Evolutionary conservation across 2,797 vertebrate genomes (phyloP), one percentile per base, ranked within the genome.

Genomic region (Etheostoma nigrum): DNA sequence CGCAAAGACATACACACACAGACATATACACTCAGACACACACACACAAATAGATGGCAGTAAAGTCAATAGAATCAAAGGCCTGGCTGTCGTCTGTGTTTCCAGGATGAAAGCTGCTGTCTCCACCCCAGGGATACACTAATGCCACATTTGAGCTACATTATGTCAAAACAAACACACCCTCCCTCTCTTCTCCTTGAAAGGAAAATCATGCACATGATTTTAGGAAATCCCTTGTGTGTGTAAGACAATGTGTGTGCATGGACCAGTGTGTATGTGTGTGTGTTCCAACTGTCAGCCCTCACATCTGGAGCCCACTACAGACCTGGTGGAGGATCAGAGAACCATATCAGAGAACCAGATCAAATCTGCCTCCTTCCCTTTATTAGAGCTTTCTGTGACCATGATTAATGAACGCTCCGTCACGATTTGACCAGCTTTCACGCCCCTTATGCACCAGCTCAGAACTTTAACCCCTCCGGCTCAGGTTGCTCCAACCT

Each of bases 361-460:
- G 72, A 86, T 86, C 58, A 83, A 72, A 80, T 87, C 77, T 65
- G 75, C 77, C 76, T 74, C 69, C 66, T 73, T 74, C 67, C 57
- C 61, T 92, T 83, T 81, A 88, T 89, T 65, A 72, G 51, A 73
- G 4, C 48, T 68, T 27, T 65, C 66, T 71, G 77, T 83, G 79
- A 86, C 51, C 72, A 83, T 93, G 92, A 95, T 93, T 91, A 93
- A 95, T 94, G 92, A 89, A 83, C 21, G 4, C 76, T 74, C 69
- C 10, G 66, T 84, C 89, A 85, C 15, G 21, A 80, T 81, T 18
- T 54, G 85, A 84, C 73, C 62, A 55, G 60, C 67, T 78, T 89
- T 89, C 91, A 87, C 67, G 40, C 81, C 88, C 88, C 66, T 74
- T 72, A 40, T n/a, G 45, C 82, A 79, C 68, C 83, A 60, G 27